These are phyloP conservation scores for Jacana jacana DNA, from an alignment of 2,113 vertebrate genomes.

Conservation along the genomic window DNA sequence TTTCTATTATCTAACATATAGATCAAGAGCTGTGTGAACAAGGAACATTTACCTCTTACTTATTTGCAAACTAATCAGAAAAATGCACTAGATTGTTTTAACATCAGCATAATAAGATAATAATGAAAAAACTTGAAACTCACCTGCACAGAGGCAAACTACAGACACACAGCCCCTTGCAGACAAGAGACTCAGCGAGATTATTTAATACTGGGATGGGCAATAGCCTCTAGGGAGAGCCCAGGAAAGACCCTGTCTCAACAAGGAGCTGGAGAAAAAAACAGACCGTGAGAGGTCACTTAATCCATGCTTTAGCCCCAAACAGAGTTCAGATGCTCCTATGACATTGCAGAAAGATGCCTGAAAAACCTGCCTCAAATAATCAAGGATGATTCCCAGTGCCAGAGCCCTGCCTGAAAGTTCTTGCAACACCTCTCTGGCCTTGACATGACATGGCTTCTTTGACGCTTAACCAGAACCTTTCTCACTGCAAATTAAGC, in stretches of 20 bases:
- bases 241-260: not conserved
- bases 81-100: not conserved
- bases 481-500: not conserved
- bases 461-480: not conserved
- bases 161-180: not conserved
- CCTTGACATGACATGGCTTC: not conserved
- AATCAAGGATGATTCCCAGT: not conserved
- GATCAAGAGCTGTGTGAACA: not conserved
- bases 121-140: not conserved
- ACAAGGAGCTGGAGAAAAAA: not conserved
- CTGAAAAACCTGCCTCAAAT: not conserved
- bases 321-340: not conserved
- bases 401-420: not conserved
- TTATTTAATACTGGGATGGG: not conserved
- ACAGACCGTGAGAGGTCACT: not conserved
- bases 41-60: not conserved
- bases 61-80: not conserved
- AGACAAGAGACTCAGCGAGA: not conserved
- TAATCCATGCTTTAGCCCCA: not conserved
- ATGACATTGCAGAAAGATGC: not conserved
- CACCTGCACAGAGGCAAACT: not conserved
- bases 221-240: not conserved
- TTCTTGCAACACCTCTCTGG: accelerated
- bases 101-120: not conserved
- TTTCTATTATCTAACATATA: not conserved